Conservation (phyloP, 1,140 invertebrate species). For the Laupala kohalensis region DNA sequence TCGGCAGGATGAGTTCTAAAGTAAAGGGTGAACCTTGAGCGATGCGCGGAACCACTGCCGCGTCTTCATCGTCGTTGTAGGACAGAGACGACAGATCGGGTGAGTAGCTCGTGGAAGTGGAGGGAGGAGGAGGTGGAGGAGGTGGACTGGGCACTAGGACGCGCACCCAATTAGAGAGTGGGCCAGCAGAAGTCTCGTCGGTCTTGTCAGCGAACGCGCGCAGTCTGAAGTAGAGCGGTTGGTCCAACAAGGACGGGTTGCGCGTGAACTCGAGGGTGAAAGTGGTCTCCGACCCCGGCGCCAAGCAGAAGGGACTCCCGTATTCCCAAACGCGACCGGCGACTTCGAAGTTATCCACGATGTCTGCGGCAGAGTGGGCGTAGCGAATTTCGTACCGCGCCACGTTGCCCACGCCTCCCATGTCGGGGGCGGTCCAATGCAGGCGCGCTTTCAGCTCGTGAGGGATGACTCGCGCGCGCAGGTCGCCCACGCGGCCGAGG, state of each 20-base stretch:
- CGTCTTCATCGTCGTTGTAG: conserved; percentile 19
- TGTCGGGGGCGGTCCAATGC: conserved; percentile 40
- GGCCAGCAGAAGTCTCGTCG: conserved; percentile 23
- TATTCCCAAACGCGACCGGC: conserved; percentile 26
- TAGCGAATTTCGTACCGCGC: conserved; percentile 35
- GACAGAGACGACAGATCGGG: conserved; percentile 25
- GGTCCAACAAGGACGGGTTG: conserved; percentile 29
- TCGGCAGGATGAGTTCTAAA: conserved; percentile 27
- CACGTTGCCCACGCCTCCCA: conserved; percentile 30
- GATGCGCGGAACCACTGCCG: conserved; percentile 22
- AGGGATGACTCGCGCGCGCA: conserved; percentile 27
- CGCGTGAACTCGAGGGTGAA: conserved; percentile 32
- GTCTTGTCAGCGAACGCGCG: conserved; percentile 29
- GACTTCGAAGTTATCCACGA: conserved; percentile 32
- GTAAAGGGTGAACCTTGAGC: conserved; percentile 23
- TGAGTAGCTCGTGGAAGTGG: conserved; percentile 25
- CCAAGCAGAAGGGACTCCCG: conserved; percentile 26
- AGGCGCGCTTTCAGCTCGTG: conserved; percentile 30
- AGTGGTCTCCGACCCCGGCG: conserved; percentile 29
- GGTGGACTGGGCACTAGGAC: conserved; percentile 33
- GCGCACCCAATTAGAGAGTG: conserved; percentile 41
- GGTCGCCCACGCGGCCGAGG: conserved; percentile 32
- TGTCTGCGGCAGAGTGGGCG: conserved; percentile 26
- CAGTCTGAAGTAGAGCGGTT: conserved; percentile 36
- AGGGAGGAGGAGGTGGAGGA: conserved; percentile 26